A percentile compares a stretch with the other conserved stretches of the same genome.
phyloP scores from a whole-genome alignment of 2,888 invertebrate genomes.

The Gandaritis pyraliata region DNA sequence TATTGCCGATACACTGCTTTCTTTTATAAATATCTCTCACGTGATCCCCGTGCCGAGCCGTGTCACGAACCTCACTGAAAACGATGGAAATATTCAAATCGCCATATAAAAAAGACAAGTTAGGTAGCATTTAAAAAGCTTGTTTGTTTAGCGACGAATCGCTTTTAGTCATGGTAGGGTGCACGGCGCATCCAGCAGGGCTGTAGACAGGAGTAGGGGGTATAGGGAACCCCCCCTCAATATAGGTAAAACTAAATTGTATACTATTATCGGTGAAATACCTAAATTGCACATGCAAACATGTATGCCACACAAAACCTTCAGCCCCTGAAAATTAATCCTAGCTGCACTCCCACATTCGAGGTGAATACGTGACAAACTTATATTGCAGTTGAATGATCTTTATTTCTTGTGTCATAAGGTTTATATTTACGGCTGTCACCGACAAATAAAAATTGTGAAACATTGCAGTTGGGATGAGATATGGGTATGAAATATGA shows the following conservation, averaged over 20 bases:
- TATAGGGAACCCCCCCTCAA: neutral
- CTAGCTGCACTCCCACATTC: slow-evolving; percentile 20
- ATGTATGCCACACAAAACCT: neutral
- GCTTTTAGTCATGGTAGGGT: slow-evolving; percentile 78
- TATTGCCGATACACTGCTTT: slow-evolving; percentile 80
- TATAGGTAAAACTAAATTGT: neutral
- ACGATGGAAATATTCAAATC: slow-evolving; percentile 84
- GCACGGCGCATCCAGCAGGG: slow-evolving; percentile 66
- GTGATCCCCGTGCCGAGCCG: slow-evolving; percentile 81
- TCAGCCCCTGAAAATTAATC: slow-evolving; percentile 7
- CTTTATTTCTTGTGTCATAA: slow-evolving; percentile 43
- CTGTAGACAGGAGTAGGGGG: slow-evolving; percentile 13
- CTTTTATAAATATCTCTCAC: slow-evolving; percentile 84
- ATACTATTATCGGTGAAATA: neutral
- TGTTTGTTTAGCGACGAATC: slow-evolving; percentile 83
- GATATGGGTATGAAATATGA: slow-evolving; percentile 42
- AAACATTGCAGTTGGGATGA: slow-evolving; percentile 35
- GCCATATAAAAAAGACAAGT: slow-evolving; percentile 84
- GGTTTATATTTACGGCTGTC: slow-evolving; percentile 43
- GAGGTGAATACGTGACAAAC: slow-evolving; percentile 49
- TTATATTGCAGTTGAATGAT: slow-evolving; percentile 48
- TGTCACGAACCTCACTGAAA: slow-evolving; percentile 79
- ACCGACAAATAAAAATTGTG: slow-evolving; percentile 42
- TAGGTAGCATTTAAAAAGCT: slow-evolving; percentile 84
- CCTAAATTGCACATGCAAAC: neutral